Percentiles rank a stretch among this genome's conserved stretches.
Evolutionary conservation across 2,113 vertebrate genomes (phyloP).

Genomic region (Centrocercus urophasianus): DNA sequence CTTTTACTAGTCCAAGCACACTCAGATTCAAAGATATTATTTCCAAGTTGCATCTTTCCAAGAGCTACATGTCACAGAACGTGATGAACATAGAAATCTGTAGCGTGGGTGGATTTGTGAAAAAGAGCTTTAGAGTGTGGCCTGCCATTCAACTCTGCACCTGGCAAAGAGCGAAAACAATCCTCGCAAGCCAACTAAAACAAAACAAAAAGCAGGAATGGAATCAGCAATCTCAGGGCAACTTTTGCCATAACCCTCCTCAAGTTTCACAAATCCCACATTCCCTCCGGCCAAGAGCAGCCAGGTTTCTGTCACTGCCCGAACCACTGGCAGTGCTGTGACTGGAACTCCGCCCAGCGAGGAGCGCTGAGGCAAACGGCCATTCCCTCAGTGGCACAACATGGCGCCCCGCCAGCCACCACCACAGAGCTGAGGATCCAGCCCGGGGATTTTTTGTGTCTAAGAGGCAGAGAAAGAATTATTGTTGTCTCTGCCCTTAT

Average conservation of each 20-base stretch:
- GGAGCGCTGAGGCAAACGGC: background rate
- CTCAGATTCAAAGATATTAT: constrained; percentile 52
- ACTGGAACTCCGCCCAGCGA: background rate
- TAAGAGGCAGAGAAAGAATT: constrained; percentile 2
- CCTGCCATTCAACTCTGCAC: constrained; percentile 77
- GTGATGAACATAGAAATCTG: constrained; percentile 70
- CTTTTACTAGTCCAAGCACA: constrained; percentile 41
- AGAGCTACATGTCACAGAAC: constrained; percentile 70
- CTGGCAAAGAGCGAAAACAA: constrained; percentile 73
- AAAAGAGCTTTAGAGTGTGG: constrained; percentile 73
- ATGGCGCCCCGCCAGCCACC: background rate
- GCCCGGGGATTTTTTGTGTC: background rate
- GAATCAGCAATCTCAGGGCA: constrained; percentile 72
- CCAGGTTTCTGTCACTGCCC: constrained; percentile 66
- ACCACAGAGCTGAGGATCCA: constrained; percentile 15
- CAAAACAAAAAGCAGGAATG: constrained; percentile 67
- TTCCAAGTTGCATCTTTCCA: constrained; percentile 60
- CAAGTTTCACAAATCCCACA: constrained; percentile 52
- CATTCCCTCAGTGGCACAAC: background rate
- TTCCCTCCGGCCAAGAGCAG: constrained; percentile 33
- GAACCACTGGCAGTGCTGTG: background rate
- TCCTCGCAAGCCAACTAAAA: constrained; percentile 65
- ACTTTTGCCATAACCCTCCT: constrained; percentile 61
- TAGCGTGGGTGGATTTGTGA: constrained; percentile 73
- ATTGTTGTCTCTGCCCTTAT: constrained; percentile 30